Evolutionary conservation across 2,888 invertebrate species (phyloP).

Genomic region (Cephus nigrinus): DNA sequence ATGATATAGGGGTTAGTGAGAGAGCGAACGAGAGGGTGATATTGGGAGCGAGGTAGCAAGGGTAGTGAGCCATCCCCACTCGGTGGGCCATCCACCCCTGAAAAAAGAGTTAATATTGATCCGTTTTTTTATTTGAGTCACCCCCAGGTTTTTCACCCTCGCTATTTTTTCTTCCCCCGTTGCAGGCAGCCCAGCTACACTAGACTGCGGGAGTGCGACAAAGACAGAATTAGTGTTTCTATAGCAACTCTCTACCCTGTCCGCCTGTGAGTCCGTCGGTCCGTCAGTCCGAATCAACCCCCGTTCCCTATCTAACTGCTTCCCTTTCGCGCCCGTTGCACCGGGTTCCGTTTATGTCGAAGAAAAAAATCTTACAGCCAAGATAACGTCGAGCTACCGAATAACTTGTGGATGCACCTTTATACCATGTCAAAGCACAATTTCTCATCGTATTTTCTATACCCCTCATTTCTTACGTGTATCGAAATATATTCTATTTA

Average conservation of each 20-base stretch:
- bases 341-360: background rate
- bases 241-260: constrained; percentile 70
- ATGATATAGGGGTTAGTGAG: constrained; percentile 9
- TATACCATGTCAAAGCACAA: background rate
- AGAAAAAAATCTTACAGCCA: constrained; percentile 1
- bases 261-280: constrained; percentile 38
- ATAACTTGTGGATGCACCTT: background rate
- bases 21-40: background rate
- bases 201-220: constrained; percentile 32
- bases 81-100: constrained; percentile 58
- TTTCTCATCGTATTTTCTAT: background rate
- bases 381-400: background rate
- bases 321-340: constrained; percentile 19
- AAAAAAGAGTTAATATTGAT: constrained; percentile 79
- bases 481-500: background rate
- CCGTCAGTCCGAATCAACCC: constrained; percentile 38
- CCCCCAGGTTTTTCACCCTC: constrained; percentile 74
- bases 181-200: constrained; percentile 48
- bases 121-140: constrained; percentile 75
- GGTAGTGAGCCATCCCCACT: constrained; percentile 38
- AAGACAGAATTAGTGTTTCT: constrained; percentile 72
- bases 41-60: constrained; percentile 21
- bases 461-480: background rate
- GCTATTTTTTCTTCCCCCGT: constrained; percentile 66
- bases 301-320: constrained; percentile 12